Conservation (phyloP, 2,888 invertebrate species). For the Synergus gifuensis region DNA sequence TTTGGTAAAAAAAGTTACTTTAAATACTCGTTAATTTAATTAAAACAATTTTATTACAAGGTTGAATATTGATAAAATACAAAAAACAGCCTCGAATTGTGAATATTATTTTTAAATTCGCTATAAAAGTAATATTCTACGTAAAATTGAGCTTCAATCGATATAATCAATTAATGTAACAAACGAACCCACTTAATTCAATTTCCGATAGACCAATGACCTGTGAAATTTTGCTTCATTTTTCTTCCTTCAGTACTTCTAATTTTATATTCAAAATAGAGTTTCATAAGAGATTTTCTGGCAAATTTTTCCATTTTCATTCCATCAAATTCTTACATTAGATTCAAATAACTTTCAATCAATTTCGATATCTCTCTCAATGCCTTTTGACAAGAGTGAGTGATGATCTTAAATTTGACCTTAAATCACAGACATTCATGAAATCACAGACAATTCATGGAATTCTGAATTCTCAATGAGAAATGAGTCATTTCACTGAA, state of each 20-base stretch:
- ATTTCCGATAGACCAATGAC: background rate
- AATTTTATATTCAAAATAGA: background rate
- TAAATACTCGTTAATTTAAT: too few relatives aligned
- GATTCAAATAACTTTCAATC: too few relatives aligned
- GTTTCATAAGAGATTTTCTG: background rate
- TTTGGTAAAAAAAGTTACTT: too few relatives aligned
- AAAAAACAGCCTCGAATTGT: too few relatives aligned
- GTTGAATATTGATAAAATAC: too few relatives aligned
- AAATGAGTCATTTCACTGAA: slow-evolving; percentile 16
- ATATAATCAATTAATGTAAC: background rate
- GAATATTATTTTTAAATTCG: too few relatives aligned
- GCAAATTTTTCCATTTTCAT: too few relatives aligned
- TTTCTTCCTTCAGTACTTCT: background rate
- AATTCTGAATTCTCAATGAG: slow-evolving; percentile 19
- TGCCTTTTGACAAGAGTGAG: slow-evolving; percentile 1
- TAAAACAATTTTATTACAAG: too few relatives aligned
- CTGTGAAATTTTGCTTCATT: background rate
- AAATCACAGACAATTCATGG: background rate
- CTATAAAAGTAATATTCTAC: too few relatives aligned
- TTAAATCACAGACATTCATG: background rate
- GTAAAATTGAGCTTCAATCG: background rate
- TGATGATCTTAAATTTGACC: background rate
- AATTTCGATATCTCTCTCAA: background rate
- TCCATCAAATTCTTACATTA: too few relatives aligned
- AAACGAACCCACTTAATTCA: background rate